Base-by-base conservation (phyloP, 1,140 invertebrate genomes). In the Cyclargus thomasi region DNA sequence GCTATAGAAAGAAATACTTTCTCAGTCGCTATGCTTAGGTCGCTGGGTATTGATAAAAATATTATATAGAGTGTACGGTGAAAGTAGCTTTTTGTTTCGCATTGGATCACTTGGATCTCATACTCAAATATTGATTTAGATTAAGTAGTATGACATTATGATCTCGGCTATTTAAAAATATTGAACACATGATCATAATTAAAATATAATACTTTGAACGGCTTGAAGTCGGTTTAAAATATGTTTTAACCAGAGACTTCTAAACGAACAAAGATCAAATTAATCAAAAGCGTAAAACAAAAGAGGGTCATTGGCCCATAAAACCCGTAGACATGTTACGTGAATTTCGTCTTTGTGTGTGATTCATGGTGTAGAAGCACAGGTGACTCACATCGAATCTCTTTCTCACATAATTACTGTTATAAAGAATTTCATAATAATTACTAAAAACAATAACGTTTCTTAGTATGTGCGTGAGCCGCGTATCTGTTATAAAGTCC, bases 331-430 rank as follows among this genome's bases (percentile, higher is more conserved):
- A 21, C 20, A 1, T 11, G 18, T 59, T 59, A 59, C 55, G 17
- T 21, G 21, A 59, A 11, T 18, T 47, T 21, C 55, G 18, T 18
- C 55, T 59, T 59, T 59, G 55, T 59, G 10, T 11, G 55, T 59
- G 55, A 59, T 59, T 59, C 55, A 59, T 59, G 55, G 55, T 18
- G 10, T 18, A 55, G 18, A 59, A 20, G 55, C 8, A 7, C 55
- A 18, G 55, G 20, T 59, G 55, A 59, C 17, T 59, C 55, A 59
- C 17, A 11, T 18, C 14, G 17, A 18, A 59, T 59, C 21, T 18
- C n/a, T n/a, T n/a, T n/a, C n/a, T 59, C 10, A 18, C n/a, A n/a
- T n/a, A 55, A 55, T 55, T 59, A 59, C 55, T 59, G 18, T 20
- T 20, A 47, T 16, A 47, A 47, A 47, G 39, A 47, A 47, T 47